These are phyloP conservation scores for Scaptomyza montana DNA, from an alignment of 1,140 invertebrate species.

Conservation along the genomic window DNA sequence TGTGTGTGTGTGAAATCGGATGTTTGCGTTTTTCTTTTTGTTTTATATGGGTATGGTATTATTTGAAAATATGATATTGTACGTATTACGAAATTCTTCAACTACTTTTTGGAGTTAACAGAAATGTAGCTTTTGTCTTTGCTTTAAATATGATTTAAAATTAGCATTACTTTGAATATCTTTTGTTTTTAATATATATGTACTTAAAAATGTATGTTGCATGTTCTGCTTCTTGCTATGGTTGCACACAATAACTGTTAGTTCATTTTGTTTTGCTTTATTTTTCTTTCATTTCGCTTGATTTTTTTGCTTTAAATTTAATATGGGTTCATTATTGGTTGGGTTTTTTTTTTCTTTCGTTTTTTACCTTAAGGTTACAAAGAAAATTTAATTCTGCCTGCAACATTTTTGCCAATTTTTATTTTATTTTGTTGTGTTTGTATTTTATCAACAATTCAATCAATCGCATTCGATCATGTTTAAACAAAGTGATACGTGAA, in stretches of 20 bases:
- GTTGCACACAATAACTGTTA: constrained; percentile 66
- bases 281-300: constrained; percentile 44
- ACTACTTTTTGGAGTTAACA: constrained; percentile 66
- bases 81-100: constrained; percentile 37
- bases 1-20: constrained; percentile 30
- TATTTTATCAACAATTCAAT: constrained; percentile 18
- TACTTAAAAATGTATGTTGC: constrained; percentile 73
- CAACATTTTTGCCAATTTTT: constrained; percentile 52
- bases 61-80: constrained; percentile 8
- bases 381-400: constrained; percentile 54
- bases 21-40: constrained; percentile 9
- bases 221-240: constrained; percentile 57
- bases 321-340: constrained; percentile 53
- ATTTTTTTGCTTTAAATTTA: too few relatives aligned
- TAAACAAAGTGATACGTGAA: constrained; percentile 42
- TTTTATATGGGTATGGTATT: constrained; percentile 45
- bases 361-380: constrained; percentile 50
- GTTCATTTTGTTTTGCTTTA: constrained; percentile 15
- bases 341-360: background rate
- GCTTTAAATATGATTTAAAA: constrained; percentile 69
- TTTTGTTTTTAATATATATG: constrained; percentile 52
- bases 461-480: constrained; percentile 42
- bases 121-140: constrained; percentile 53
- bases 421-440: constrained; percentile 48
- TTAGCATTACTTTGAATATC: constrained; percentile 72